A percentile compares a stretch with the other conserved stretches of the same genome.
phyloP scores from a whole-genome alignment of 2,888 invertebrate species.

The Minunthozetes semirufus region DNA sequence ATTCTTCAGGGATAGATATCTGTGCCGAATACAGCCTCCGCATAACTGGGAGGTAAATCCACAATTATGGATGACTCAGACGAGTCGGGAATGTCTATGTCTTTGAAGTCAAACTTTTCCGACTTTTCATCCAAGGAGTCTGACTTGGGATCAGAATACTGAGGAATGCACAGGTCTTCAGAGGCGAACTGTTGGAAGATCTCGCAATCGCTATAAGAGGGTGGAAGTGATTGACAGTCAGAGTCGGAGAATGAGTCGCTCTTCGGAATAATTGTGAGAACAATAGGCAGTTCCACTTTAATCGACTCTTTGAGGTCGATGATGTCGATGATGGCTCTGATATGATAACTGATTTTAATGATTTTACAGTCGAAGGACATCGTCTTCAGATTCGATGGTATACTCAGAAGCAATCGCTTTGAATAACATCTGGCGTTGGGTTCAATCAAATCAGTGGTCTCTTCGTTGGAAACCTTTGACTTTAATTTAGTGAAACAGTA shows the following conservation, averaged over 20 bases:
- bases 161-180: not conserved
- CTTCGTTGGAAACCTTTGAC: not conserved
- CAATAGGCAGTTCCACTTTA: slow-evolving; percentile 10
- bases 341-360: slow-evolving; percentile 12
- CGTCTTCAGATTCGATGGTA: slow-evolving; percentile 18
- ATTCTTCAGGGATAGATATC: not conserved
- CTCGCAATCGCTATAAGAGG: slow-evolving; percentile 23
- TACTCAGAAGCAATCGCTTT: not conserved
- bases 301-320: not conserved
- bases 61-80: not conserved
- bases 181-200: slow-evolving; percentile 2
- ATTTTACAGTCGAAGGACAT: slow-evolving; percentile 21
- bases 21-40: slow-evolving; percentile 1
- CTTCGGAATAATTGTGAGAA: not conserved
- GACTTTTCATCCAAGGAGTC: not conserved
- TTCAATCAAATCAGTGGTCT: slow-evolving; percentile 1
- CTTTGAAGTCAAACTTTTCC: not conserved
- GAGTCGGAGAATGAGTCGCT: not conserved
- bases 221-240: not conserved
- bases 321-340: not conserved
- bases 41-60: slow-evolving; percentile 9
- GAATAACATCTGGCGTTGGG: not conserved
- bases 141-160: not conserved
- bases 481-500: slow-evolving; percentile 4
- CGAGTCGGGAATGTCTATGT: not conserved